Percentiles rank a stretch among this genome's conserved stretches.
Evolutionary conservation across 2,888 invertebrate genomes (phyloP).

Genomic region (Slavum lentiscoides): DNA sequence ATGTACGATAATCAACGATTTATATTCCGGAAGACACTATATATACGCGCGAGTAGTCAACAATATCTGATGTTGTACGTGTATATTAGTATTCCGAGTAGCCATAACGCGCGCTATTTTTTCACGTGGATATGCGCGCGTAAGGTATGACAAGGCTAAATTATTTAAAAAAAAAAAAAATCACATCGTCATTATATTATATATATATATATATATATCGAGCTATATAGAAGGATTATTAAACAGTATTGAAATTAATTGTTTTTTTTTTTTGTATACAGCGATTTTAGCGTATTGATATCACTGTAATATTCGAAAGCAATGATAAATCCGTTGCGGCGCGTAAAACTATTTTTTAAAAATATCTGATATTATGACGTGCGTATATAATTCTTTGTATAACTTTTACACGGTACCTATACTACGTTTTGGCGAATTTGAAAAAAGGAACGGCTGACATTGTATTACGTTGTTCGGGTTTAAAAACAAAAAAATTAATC

Average conservation of each 20-base stretch:
- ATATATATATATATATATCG: background rate
- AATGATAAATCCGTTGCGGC: too few relatives aligned
- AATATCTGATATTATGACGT: too few relatives aligned
- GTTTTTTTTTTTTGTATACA: background rate
- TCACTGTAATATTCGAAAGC: too few relatives aligned
- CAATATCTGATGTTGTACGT: background rate
- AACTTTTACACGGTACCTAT: too few relatives aligned
- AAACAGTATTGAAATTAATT: background rate
- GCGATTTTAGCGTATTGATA: too few relatives aligned
- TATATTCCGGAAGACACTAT: slow-evolving; percentile 20
- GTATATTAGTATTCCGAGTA: slow-evolving; percentile 23
- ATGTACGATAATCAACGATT: slow-evolving; percentile 16
- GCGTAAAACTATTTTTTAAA: too few relatives aligned
- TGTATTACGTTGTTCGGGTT: too few relatives aligned
- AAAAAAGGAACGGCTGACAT: too few relatives aligned
- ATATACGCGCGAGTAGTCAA: background rate
- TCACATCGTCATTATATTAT: slow-evolving; percentile 11
- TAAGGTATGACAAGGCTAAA: slow-evolving; percentile 38
- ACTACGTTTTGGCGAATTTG: too few relatives aligned
- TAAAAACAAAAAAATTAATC: too few relatives aligned
- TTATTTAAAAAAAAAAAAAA: slow-evolving; percentile 9
- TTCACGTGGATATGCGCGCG: background rate
- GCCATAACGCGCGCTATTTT: background rate
- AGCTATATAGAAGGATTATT: background rate
- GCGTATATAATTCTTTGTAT: too few relatives aligned